These are phyloP conservation scores for Siderastrea radians DNA, from an alignment of 92 coral and sea anemone genomes.

Conservation along the genomic window DNA sequence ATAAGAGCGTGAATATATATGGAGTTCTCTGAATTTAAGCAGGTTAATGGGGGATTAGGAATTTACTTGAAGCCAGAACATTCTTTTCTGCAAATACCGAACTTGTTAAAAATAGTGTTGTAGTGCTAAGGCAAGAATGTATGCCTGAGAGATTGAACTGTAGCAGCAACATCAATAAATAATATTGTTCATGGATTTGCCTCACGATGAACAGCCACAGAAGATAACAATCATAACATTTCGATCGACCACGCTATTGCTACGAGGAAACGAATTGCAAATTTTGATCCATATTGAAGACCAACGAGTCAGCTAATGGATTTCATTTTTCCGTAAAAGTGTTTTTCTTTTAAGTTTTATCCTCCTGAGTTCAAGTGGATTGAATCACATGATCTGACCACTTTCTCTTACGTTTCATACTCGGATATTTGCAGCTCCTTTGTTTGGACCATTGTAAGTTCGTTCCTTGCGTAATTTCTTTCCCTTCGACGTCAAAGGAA, in stretches of 20 bases:
- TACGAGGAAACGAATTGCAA: background rate
- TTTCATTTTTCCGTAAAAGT: background rate
- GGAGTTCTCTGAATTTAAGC: background rate
- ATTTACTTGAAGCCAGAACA: background rate
- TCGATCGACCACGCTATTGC: constrained; percentile 1
- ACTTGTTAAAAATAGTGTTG: constrained; percentile 13
- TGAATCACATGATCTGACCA: background rate
- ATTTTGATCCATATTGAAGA: constrained; percentile 2
- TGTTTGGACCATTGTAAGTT: background rate
- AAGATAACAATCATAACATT: constrained; percentile 24
- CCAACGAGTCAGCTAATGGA: constrained; percentile 1
- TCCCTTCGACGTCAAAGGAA: constrained; percentile 1
- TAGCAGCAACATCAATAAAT: constrained; percentile 22
- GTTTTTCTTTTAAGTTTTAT: background rate
- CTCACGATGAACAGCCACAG: constrained; percentile 11
- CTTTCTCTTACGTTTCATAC: background rate
- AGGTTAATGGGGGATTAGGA: background rate
- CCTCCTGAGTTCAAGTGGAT: constrained; percentile 18
- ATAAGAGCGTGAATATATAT: background rate
- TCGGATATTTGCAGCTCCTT: background rate
- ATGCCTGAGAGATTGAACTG: constrained; percentile 8
- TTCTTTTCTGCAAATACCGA: background rate
- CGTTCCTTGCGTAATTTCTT: background rate
- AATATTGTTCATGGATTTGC: constrained; percentile 35
- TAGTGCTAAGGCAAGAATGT: constrained; percentile 6